These are phyloP conservation scores for Phylloscopus whistleri DNA, from an alignment of 2,113 vertebrate species.

Conservation along the genomic window DNA sequence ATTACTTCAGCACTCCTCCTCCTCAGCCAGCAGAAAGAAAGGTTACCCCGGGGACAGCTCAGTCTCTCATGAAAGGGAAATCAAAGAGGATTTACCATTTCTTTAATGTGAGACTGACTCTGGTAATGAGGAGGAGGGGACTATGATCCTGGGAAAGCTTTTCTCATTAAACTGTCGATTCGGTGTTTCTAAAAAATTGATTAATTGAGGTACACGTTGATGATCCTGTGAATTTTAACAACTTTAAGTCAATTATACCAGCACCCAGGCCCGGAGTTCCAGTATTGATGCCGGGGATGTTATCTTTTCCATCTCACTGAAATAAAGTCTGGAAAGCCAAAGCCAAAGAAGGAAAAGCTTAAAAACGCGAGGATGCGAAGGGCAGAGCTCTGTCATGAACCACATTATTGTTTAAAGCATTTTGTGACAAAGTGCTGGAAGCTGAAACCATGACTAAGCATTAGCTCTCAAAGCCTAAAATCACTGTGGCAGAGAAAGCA, in stretches of 20 bases:
- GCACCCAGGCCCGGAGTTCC: background rate
- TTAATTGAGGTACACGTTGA: background rate
- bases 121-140: constrained; percentile 7
- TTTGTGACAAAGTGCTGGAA: background rate
- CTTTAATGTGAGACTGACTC: constrained; percentile 15
- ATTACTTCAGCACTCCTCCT: background rate
- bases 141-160: constrained; percentile 29
- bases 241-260: constrained; percentile 21
- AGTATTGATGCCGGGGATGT: background rate
- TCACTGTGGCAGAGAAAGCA: background rate
- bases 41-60: background rate
- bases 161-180: constrained; percentile 53
- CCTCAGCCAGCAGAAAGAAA: background rate
- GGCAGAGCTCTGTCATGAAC: background rate
- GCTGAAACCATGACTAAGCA: background rate
- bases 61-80: constrained; percentile 1
- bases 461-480: background rate
- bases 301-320: background rate
- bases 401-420: background rate
- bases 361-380: background rate
- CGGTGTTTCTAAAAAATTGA: constrained; percentile 33
- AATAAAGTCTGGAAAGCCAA: background rate
- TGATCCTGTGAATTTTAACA: constrained; percentile 47
- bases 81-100: constrained; percentile 15
- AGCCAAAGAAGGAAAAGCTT: background rate